Evolutionary conservation across 2,113 vertebrate genomes (phyloP), one percentile per base, ranked within the genome.

Genomic region (Xiphorhynchus elegans): DNA sequence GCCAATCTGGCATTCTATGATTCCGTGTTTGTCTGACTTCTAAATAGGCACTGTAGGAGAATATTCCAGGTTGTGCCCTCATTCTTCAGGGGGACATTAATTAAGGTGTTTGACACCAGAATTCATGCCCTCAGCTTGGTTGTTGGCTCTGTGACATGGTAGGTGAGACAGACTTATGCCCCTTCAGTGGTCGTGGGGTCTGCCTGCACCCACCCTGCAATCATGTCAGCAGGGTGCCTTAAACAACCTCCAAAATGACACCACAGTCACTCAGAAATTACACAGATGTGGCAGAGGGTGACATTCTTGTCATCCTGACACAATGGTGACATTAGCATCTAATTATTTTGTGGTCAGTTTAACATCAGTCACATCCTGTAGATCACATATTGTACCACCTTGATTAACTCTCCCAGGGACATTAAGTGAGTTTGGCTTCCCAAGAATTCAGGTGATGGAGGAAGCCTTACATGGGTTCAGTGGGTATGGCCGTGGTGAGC

Each of bases 291-390:
- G 50, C 11, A 79, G 82, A 47, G 50, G 55, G 91, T 92, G 96
- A 95, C 91, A 94, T 82, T 86, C 78, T 6, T 97, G 96, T 96
- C 89, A 46, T 78, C 91, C 89, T 91, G 95, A 92, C 84, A 96
- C 94, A 77, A 84, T 5, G 75, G 75, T 97, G 97, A 96, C 95
- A 97, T 96, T 96, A 96, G 75, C 88, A 80, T 95, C 96, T 87
- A 88, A 96, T 97, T 97, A 94, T 59, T 91, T 74, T 31, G 64
- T 44, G 94, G 77, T 92, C 84, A 89, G 17, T 91, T 88, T 77
- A 90, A 62, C 73, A 91, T 87, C 93, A 97, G 89, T 96, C 95
- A 94, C 84, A 91, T 89, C 68, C 78, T 70, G 75, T 83, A 63
- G 50, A 84, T 95, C 95, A 92, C 3, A 9, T 35, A 9, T 37